phyloP scores from a whole-genome alignment of 2,113 vertebrate species.

The Callipepla squamata region DNA sequence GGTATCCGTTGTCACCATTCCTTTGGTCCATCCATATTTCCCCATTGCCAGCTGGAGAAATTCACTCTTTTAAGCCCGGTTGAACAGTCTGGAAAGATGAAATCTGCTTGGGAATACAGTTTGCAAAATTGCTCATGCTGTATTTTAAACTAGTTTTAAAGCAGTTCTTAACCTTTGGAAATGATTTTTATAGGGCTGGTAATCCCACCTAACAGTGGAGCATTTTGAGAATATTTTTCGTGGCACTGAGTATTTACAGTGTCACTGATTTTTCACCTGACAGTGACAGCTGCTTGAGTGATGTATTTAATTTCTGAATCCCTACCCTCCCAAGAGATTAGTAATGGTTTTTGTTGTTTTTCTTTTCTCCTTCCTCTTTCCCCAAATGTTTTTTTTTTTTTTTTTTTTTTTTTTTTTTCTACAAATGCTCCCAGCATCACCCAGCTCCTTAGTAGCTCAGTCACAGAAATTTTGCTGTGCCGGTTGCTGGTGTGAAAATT shows the following conservation, averaged over 20 bases:
- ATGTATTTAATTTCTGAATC: slow-evolving; percentile 24
- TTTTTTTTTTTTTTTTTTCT: background rate
- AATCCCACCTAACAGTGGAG: background rate
- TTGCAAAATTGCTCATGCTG: background rate
- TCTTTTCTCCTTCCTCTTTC: background rate
- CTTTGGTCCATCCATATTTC: background rate
- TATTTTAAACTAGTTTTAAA: background rate
- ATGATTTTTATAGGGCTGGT: background rate
- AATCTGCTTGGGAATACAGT: background rate
- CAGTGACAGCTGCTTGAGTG: background rate
- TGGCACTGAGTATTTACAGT: background rate
- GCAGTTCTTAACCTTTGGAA: background rate
- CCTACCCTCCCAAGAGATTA: background rate
- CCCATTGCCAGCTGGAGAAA: background rate
- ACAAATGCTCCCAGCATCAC: rapidly evolving
- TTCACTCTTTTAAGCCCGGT: background rate
- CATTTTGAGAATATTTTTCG: background rate
- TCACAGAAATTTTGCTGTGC: background rate
- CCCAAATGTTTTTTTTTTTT: background rate
- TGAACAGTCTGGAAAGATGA: background rate
- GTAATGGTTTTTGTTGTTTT: background rate
- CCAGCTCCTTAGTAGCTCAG: background rate
- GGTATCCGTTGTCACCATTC: rapidly evolving
- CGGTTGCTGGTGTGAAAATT: background rate
- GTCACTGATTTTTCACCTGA: background rate